These are phyloP conservation scores for Baryphthengus martii DNA, from an alignment of 2,113 vertebrate species.

Conservation along the genomic window DNA sequence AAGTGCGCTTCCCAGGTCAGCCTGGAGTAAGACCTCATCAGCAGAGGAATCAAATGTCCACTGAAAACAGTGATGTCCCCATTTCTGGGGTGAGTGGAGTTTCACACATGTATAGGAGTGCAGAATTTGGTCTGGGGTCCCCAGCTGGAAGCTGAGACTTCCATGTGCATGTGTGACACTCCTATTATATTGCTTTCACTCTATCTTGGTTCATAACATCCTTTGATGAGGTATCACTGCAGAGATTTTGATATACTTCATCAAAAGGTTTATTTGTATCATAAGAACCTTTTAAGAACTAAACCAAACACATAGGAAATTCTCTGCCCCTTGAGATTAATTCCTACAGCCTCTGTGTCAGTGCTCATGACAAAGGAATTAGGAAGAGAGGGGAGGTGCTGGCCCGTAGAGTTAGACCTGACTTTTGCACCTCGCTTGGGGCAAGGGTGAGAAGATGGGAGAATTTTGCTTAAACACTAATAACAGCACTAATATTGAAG, in stretches of 20 bases:
- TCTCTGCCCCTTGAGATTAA: neutral
- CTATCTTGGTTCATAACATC: neutral
- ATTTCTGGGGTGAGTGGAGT: neutral
- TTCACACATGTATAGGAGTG: neutral
- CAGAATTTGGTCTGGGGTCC: neutral
- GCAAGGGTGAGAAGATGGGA: neutral
- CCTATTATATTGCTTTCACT: neutral
- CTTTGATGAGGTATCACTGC: neutral
- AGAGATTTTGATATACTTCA: neutral
- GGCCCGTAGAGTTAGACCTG: neutral
- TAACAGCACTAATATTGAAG: rapidly evolving
- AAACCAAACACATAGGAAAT: neutral
- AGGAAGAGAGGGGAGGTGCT: no score
- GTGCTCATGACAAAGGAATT: neutral
- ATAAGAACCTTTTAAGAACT: neutral
- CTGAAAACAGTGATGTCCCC: neutral
- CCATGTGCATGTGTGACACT: rapidly evolving
- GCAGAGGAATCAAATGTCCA: neutral
- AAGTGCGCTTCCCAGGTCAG: neutral
- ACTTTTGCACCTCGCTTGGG: neutral
- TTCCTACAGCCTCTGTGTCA: neutral
- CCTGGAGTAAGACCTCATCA: neutral
- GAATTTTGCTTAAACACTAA: neutral
- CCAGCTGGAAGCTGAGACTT: neutral
- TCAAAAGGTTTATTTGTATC: neutral